These are phyloP conservation scores for Cryptus armator DNA, from an alignment of 2,888 invertebrate genomes.

Conservation along the genomic window DNA sequence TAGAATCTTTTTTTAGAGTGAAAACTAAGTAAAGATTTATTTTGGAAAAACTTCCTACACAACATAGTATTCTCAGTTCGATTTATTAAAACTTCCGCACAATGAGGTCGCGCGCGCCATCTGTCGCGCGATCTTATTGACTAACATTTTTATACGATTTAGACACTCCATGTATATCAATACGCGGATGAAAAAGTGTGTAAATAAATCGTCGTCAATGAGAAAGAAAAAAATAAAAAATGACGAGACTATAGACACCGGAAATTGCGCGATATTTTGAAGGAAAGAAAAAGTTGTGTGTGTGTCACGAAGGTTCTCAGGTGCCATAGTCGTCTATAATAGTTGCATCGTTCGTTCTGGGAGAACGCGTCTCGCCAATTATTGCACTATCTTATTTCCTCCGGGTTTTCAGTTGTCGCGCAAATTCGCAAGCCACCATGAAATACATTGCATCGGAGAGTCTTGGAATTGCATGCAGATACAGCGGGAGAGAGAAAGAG, in stretches of 20 bases:
- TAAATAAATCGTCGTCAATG: background rate
- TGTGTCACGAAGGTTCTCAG: conserved; percentile 12
- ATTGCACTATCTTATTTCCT: conserved; percentile 42
- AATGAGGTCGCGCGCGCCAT: too few species aligned
- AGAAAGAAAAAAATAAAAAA: background rate
- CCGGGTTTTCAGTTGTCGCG: conserved; percentile 47
- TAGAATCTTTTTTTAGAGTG: background rate
- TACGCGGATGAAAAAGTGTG: too few species aligned
- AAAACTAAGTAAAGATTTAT: background rate
- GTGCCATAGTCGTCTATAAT: background rate
- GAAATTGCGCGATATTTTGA: conserved; percentile 10
- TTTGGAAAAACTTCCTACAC: background rate
- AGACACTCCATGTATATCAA: too few species aligned
- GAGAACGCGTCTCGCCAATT: conserved; percentile 46
- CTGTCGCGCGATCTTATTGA: too few species aligned
- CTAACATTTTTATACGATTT: too few species aligned
- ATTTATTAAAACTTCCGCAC: background rate
- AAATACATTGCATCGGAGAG: conserved; percentile 10
- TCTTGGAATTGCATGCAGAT: background rate
- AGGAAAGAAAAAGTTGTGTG: background rate
- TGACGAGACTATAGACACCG: background rate
- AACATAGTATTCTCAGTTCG: background rate
- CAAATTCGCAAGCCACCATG: conserved; percentile 42
- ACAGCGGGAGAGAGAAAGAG: background rate
- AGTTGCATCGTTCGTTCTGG: conserved; percentile 30